phyloP scores from a whole-genome alignment of 2,113 vertebrate genomes.

The Gavialis gangeticus region DNA sequence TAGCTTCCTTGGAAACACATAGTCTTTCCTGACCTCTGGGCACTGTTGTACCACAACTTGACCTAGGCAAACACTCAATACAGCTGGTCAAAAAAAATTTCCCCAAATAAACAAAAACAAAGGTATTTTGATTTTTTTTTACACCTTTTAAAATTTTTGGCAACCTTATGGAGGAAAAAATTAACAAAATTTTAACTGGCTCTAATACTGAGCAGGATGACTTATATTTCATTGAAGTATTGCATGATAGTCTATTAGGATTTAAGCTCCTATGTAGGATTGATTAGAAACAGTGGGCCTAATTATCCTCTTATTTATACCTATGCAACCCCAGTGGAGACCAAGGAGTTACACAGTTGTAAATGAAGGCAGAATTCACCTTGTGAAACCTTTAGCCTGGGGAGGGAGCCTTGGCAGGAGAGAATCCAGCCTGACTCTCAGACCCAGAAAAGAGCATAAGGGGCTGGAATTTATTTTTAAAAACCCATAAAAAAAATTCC shows the following conservation, averaged over 20 bases:
- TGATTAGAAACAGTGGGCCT: neutral
- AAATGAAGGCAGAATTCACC: neutral
- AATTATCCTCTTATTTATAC: neutral
- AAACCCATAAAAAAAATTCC: neutral
- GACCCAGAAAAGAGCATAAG: rapidly evolving
- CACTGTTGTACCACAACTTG: neutral
- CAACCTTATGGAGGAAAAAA: neutral
- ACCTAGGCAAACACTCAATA: neutral
- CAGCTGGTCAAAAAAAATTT: neutral
- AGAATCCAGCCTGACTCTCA: neutral
- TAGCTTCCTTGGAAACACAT: neutral
- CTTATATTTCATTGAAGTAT: neutral
- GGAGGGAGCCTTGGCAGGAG: neutral
- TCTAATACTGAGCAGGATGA: neutral
- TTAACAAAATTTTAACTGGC: neutral
- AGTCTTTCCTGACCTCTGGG: neutral
- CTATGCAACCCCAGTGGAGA: neutral
- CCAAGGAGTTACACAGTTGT: neutral
- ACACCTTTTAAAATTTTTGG: neutral
- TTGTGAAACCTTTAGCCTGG: neutral
- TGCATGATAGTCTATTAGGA: neutral
- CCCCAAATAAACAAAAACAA: neutral
- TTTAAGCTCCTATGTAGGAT: neutral
- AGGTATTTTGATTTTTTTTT: neutral
- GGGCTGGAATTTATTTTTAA: neutral